Evolutionary conservation across 2,797 vertebrate species (phyloP).

Genomic region (Siniperca undulata): DNA sequence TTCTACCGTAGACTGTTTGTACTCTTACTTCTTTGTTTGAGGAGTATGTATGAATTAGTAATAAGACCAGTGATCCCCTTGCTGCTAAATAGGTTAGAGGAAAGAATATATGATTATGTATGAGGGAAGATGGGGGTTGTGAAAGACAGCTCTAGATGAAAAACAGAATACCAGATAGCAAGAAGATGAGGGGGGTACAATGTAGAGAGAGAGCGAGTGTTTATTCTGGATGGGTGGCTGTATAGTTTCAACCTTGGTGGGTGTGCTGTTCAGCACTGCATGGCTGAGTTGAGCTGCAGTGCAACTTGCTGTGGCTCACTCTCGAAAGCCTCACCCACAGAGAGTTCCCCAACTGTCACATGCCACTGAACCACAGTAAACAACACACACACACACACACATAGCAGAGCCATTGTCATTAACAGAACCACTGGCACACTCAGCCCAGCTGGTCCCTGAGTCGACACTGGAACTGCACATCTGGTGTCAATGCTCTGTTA

Average conservation of each 20-base stretch:
- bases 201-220: conserved; percentile 51
- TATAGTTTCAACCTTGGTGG: conserved; percentile 72
- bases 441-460: conserved; percentile 86
- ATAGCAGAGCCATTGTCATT: conserved; percentile 83
- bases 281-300: conserved; percentile 71
- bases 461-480: conserved; percentile 85
- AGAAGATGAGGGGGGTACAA: conserved; percentile 45
- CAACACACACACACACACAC: conserved; percentile 42
- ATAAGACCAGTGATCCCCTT: conserved; percentile 75
- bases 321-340: conserved; percentile 73
- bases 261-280: conserved; percentile 73
- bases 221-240: conserved; percentile 70
- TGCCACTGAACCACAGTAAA: conserved; percentile 83
- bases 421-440: conserved; percentile 85
- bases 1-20: conserved; percentile 58
- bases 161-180: conserved; percentile 38
- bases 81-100: conserved; percentile 81
- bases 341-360: conserved; percentile 84
- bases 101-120: conserved; percentile 77
- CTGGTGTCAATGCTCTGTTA: conserved; percentile 85
- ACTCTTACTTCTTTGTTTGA: conserved; percentile 77
- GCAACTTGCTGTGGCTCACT: conserved; percentile 68
- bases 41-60: conserved; percentile 80
- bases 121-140: conserved; percentile 64
- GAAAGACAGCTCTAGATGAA: conserved; percentile 48